phyloP scores from a whole-genome alignment of 1,140 invertebrate species.

The Lepidotrigona ventralis region DNA sequence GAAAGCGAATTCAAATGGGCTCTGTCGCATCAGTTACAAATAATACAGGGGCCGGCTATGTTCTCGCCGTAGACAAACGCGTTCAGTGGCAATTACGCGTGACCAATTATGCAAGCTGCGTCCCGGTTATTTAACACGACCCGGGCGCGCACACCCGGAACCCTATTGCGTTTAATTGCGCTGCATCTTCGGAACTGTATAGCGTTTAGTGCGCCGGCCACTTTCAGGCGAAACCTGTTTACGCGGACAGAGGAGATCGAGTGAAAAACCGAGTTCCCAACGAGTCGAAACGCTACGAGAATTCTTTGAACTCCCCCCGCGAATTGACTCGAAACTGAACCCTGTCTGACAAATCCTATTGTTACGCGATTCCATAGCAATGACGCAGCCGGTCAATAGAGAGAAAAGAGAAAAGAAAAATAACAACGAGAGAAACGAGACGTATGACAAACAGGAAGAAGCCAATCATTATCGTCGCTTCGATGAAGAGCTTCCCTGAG shows the following conservation, averaged over 20 bases:
- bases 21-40: conserved; percentile 28
- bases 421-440: background rate
- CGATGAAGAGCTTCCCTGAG: background rate
- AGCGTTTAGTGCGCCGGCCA: background rate
- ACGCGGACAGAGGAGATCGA: background rate
- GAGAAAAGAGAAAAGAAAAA: background rate
- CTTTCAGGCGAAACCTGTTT: background rate
- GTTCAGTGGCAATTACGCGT: conserved; percentile 31
- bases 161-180: conserved; percentile 10
- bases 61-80: background rate
- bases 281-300: background rate
- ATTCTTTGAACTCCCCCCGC: background rate
- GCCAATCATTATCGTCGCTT: background rate
- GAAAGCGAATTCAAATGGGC: conserved; percentile 41
- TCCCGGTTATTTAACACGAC: conserved; percentile 30
- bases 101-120: conserved; percentile 31
- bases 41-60: conserved; percentile 29
- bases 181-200: conserved; percentile 1
- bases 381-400: background rate
- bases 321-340: background rate
- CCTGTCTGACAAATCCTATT: background rate
- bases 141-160: background rate
- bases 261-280: background rate
- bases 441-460: background rate
- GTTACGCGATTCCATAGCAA: background rate